phyloP scores from a whole-genome alignment of 2,888 invertebrate species.

The Dynastes tityus region DNA sequence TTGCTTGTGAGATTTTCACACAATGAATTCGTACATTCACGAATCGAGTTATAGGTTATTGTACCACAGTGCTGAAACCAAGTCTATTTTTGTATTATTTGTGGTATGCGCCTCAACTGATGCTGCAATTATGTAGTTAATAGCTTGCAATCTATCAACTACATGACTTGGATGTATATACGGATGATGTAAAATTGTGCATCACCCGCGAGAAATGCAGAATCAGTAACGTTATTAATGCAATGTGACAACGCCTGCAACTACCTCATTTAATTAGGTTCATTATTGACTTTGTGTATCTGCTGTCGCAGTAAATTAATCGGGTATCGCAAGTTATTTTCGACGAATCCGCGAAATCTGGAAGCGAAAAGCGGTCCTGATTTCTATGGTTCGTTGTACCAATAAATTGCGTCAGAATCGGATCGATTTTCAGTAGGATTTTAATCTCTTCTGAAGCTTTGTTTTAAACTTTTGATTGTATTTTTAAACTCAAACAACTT shows the following conservation, averaged over 20 bases:
- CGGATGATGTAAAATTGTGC: constrained; percentile 6
- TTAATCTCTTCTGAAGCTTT: background rate
- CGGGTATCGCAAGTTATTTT: background rate
- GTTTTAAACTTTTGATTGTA: background rate
- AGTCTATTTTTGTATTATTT: no score
- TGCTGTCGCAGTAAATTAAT: background rate
- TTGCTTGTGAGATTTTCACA: no score
- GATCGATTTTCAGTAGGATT: background rate
- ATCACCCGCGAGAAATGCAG: background rate
- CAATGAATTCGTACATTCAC: no score
- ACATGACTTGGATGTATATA: background rate
- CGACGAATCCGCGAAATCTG: background rate
- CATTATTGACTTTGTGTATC: constrained; percentile 1
- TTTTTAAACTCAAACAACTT: background rate
- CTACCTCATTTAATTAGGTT: constrained; percentile 7
- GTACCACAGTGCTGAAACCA: no score
- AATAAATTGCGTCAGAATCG: background rate
- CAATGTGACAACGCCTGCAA: background rate
- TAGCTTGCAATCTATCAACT: no score
- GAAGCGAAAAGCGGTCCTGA: background rate
- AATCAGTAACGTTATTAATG: background rate
- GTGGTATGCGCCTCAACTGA: no score
- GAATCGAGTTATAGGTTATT: no score
- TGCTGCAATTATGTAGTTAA: no score
- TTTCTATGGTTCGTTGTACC: background rate